A percentile compares a stretch with the other conserved stretches of the same genome.
Conservation (phyloP, 2,888 invertebrate genomes). For the Luperina nickerlii region DNA sequence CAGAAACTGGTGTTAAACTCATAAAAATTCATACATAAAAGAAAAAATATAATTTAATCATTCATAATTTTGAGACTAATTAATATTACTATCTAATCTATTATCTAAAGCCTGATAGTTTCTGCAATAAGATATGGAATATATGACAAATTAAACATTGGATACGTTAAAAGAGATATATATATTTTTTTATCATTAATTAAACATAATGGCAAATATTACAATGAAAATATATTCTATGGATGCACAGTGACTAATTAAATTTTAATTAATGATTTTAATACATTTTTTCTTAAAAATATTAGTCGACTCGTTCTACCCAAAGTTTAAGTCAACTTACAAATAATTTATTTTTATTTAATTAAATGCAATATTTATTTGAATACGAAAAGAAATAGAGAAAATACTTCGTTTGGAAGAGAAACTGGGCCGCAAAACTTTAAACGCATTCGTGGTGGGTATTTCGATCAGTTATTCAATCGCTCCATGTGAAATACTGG, state of each 20-base stretch:
- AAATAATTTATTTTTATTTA: conserved; percentile 10
- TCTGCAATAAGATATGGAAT: conserved; percentile 34
- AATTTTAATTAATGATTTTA: not conserved
- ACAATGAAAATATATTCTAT: conserved; percentile 16
- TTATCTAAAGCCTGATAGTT: conserved; percentile 38
- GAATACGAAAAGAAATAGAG: not conserved
- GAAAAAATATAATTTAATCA: conserved; percentile 36
- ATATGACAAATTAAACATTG: conserved; percentile 38
- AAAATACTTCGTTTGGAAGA: not conserved
- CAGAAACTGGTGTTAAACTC: conserved; percentile 12
- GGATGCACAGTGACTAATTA: not conserved
- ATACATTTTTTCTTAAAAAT: conserved; percentile 13
- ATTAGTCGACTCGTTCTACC: not conserved
- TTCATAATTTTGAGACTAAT: conserved; percentile 49
- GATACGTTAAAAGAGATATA: conserved; percentile 25
- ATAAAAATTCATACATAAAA: conserved; percentile 27
- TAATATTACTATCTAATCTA: conserved; percentile 31
- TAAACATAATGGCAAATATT: conserved; percentile 25
- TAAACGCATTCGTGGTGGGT: not conserved
- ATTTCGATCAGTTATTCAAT: not conserved
- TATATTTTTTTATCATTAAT: conserved; percentile 1
- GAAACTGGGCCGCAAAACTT: not conserved
- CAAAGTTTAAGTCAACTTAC: not conserved
- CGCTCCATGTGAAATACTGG: no score
- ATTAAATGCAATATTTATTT: conserved; percentile 18